Percentiles rank a stretch among this genome's conserved stretches.
phyloP scores from a whole-genome alignment of 2,113 vertebrate species.

The Calyptommatus sinebrachiatus region DNA sequence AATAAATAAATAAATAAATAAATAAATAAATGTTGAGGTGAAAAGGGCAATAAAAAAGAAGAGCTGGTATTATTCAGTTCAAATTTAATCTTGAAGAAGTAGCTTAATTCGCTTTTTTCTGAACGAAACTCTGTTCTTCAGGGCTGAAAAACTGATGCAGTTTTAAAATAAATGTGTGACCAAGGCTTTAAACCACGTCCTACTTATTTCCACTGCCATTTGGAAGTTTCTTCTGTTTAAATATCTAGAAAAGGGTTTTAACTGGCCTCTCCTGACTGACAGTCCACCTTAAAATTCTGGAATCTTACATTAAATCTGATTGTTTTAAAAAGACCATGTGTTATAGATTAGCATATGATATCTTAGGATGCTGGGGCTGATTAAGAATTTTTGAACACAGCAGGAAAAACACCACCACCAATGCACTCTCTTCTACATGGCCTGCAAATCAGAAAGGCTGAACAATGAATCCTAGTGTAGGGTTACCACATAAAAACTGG shows the following conservation, averaged over 20 bases:
- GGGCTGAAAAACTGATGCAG: too few relatives aligned
- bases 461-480: background rate
- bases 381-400: constrained; percentile 1
- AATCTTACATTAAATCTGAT: background rate
- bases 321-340: background rate
- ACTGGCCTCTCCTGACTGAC: background rate
- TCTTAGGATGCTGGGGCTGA: background rate
- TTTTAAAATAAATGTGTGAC: too few relatives aligned
- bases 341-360: background rate
- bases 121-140: too few relatives aligned
- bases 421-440: background rate
- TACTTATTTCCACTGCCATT: background rate
- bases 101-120: too few relatives aligned
- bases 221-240: background rate
- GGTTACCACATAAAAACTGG: too few relatives aligned
- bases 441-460: background rate
- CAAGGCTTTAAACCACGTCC: background rate
- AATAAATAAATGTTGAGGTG: too few relatives aligned
- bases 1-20: too few relatives aligned
- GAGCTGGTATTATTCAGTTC: too few relatives aligned
- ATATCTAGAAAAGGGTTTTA: background rate
- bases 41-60: too few relatives aligned
- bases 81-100: too few relatives aligned
- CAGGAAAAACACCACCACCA: background rate
- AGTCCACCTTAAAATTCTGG: background rate